Evolutionary conservation across 2,797 vertebrate genomes (phyloP), one percentile per base, ranked within the genome.

Genomic region (Molossus alvarezi): DNA sequence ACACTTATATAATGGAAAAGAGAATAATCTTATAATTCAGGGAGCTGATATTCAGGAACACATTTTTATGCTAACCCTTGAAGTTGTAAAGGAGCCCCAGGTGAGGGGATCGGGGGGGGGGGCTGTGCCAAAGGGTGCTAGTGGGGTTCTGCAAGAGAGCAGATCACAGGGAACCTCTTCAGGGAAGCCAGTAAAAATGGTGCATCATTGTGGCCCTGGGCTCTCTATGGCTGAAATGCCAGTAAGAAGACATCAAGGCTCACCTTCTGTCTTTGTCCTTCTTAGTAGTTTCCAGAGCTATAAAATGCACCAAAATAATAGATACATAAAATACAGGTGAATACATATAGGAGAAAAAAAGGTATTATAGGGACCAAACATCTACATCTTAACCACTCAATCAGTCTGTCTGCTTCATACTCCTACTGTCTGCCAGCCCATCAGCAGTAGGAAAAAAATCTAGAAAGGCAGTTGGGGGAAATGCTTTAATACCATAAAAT

Each of bases 391-490:
- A 48, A 76, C 57, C 33, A 41, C 41, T 94, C 60, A 62, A 14
- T 81, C 76, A 57, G 21, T 75, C 17, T 60, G 21, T 95, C 81
- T 71, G 76, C 23, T 45, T 90, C 60, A 29, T 53, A 14, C 9
- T 69, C n/a, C 21, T 48, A 23, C 27, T 0, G 0, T 76, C 76
- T 72, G 57, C 87, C 45, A 58, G 69, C 72, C 62, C 45, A n/a
- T 29, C 4, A 25, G 23, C 65, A 73, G 76, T 15, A 33, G 79
- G 71, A 71, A 87, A 64, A 73, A 86, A 77, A 71, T 53, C 51
- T 10, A 81, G 51, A 60, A 75, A 84, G 72, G 77, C 27, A 79
- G 37, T 10, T 69, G 67, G 62, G 77, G 84, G 73, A 90, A 89
- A 93, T 9, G 21, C 48, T 81, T 58, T 65, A 29, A 62, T 4